A percentile compares a stretch with the other conserved stretches of the same genome.
phyloP scores from a whole-genome alignment of 2,113 vertebrate species.

The Myrmophylax atrothorax region DNA sequence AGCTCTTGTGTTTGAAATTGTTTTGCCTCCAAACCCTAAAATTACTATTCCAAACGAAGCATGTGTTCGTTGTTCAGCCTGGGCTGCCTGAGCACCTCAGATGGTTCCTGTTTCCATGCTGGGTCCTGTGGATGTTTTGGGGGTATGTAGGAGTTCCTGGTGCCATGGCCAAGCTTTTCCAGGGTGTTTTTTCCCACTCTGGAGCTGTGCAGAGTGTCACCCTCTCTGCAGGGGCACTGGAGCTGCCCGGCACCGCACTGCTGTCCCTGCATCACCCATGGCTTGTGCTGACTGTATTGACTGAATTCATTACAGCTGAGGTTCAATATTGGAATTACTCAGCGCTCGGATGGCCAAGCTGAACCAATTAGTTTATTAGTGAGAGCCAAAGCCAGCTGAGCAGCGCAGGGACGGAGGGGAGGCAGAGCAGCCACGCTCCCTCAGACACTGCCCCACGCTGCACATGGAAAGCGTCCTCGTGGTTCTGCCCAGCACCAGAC shows the following conservation, averaged over 20 bases:
- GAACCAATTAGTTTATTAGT: constrained; percentile 33
- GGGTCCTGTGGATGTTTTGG: not conserved
- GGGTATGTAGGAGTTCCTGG: not conserved
- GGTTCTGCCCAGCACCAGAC: rapidly evolving
- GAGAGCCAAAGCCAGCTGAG: not conserved
- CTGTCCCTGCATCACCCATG: not conserved
- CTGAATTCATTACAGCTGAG: constrained; percentile 16
- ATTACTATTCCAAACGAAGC: not conserved
- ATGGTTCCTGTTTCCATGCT: not conserved
- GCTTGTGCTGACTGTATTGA: not conserved
- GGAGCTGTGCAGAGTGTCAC: not conserved
- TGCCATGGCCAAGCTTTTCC: not conserved
- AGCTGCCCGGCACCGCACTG: rapidly evolving
- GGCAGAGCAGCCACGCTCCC: not conserved
- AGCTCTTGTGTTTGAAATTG: not conserved
- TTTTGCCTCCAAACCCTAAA: not conserved
- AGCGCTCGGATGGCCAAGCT: not conserved
- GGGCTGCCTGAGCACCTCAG: not conserved
- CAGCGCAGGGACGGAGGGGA: not conserved
- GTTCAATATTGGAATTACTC: constrained; percentile 50
- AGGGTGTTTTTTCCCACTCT: not conserved
- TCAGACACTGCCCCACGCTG: rapidly evolving
- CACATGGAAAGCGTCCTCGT: not conserved
- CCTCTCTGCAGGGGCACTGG: rapidly evolving
- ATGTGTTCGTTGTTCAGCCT: rapidly evolving